Evolutionary conservation across 2,113 vertebrate genomes (phyloP), one percentile per base, ranked within the genome.

Genomic region (Marmota monax): DNA sequence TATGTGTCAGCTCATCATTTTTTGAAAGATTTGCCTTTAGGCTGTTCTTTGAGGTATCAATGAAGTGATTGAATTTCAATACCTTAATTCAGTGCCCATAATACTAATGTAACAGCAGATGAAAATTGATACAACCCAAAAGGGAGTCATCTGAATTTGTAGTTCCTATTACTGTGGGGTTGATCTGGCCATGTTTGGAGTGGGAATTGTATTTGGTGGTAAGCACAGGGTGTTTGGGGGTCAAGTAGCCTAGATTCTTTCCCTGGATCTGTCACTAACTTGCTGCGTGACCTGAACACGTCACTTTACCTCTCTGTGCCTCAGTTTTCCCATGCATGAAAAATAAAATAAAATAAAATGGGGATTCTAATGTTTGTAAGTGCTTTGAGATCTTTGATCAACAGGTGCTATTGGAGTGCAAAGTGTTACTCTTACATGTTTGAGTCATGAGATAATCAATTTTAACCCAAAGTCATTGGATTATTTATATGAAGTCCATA

Each of bases 401-500:
- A 96, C 93, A 97, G 98, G 98, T 98, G 98, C 98, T 98, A 98
- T 94, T 85, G 96, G 95, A 93, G 95, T 97, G 96, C 87, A 95
- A 97, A 96, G 92, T 84, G 78, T 97, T 97, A 92, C 97, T 96
- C 98, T 96, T 79, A 42, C 95, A 37, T 95, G 96, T 95, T 97
- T 90, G 98, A 96, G 98, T 98, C 98, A 97, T 95, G 10, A 96
- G 97, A 98, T 96, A 96, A 94, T 97, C 97, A 93, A 79, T 97
- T 97, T 97, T 97, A 98, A 96, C 98, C 98, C 98, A 88, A 89
- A 98, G 90, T 98, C 98, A 97, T 98, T 97, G 98, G 97, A 92
- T 98, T 98, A 98, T 98, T 99, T 98, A 98, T 98, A 97, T 96
- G 94, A 98, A 98, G 98, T 98, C 98, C 98, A 98, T 97, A 95